Evolutionary conservation across 1,140 invertebrate species (phyloP).

Genomic region (Drosophila azteca): DNA sequence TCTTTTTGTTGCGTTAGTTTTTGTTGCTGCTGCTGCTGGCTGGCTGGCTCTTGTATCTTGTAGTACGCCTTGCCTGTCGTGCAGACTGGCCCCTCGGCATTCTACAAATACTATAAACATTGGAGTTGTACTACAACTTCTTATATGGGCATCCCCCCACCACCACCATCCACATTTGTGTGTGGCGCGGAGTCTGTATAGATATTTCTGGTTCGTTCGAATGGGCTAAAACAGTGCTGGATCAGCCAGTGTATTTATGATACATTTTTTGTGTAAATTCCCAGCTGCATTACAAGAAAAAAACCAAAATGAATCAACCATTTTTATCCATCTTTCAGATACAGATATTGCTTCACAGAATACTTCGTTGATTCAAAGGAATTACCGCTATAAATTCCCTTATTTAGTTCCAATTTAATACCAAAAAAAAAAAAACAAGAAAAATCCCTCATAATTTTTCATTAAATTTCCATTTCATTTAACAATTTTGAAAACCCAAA

Average conservation of each 20-base stretch:
- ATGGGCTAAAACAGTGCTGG: constrained; percentile 5
- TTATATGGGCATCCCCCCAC: constrained; percentile 46
- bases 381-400: not conserved
- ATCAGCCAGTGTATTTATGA: constrained; percentile 6
- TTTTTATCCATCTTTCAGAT: not conserved
- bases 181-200: constrained; percentile 46
- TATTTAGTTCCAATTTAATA: too few species aligned
- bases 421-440: too few species aligned
- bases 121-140: constrained; percentile 76
- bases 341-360: not conserved
- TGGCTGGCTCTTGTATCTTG: constrained; percentile 5
- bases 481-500: constrained; percentile 39
- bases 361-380: constrained; percentile 8
- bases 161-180: too few species aligned
- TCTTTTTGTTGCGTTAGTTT: constrained; percentile 69
- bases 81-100: constrained; percentile 54
- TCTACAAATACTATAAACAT: constrained; percentile 77
- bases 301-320: constrained; percentile 29
- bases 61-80: constrained; percentile 26
- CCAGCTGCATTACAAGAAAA: not conserved
- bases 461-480: constrained; percentile 36
- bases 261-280: not conserved
- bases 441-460: too few species aligned
- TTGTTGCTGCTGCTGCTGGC: constrained; percentile 36
- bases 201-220: constrained; percentile 21